Percentiles rank a stretch among this genome's conserved stretches.
phyloP scores from a whole-genome alignment of 2,797 vertebrate species.

The Anguilla megastoma region DNA sequence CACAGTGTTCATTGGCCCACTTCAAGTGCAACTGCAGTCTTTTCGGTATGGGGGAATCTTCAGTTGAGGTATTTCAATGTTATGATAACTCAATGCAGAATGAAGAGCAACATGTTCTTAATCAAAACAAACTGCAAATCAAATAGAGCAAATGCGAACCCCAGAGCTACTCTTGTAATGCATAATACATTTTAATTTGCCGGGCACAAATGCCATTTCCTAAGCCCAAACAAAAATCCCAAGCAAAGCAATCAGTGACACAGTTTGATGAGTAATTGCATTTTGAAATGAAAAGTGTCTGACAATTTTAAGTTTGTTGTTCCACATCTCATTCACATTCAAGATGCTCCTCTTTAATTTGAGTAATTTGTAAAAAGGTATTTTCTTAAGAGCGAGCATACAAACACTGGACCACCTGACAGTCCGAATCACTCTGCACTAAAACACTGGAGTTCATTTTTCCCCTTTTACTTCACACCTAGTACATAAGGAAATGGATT shows the following conservation, averaged over 20 bases:
- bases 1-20: conserved; percentile 34
- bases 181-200: conserved; percentile 46
- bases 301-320: conserved; percentile 12
- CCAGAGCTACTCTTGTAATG: conserved; percentile 33
- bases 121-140: conserved; percentile 46
- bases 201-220: conserved; percentile 33
- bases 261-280: conserved; percentile 35
- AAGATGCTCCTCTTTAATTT: conserved; percentile 9
- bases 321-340: conserved; percentile 9
- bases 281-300: conserved; percentile 25
- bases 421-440: neutral
- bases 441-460: neutral
- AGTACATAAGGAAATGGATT: neutral
- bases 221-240: conserved; percentile 29
- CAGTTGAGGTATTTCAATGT: conserved; percentile 14
- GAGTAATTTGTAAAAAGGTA: neutral
- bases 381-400: neutral
- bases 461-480: neutral
- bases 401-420: neutral
- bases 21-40: conserved; percentile 14
- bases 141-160: conserved; percentile 29
- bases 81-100: conserved; percentile 26
- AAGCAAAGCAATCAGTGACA: conserved; percentile 37
- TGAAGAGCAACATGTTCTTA: conserved; percentile 29
- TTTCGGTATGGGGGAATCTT: neutral